phyloP scores from a whole-genome alignment of 37 sponge, comb jelly and placozoan genomes.

The Axinella damicornis region DNA sequence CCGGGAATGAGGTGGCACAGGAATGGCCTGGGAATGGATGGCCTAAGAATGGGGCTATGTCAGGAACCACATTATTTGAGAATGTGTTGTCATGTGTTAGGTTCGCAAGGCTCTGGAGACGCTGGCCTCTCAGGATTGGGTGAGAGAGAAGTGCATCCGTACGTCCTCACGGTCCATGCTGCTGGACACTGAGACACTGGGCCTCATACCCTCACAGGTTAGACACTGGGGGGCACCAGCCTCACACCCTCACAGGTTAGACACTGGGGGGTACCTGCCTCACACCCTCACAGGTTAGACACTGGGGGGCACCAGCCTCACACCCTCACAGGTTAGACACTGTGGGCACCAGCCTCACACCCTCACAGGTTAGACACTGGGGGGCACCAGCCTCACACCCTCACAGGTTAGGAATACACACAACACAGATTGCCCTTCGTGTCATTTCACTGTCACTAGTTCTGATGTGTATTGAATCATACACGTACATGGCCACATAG shows the following conservation, averaged over 20 bases:
- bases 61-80: not conserved
- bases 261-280: not conserved
- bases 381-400: conserved; percentile 71
- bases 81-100: not conserved
- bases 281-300: not conserved
- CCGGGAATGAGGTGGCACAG: too few relatives aligned
- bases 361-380: conserved; percentile 68
- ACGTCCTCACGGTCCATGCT: conserved; percentile 41
- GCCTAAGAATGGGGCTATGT: too few relatives aligned
- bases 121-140: conserved; percentile 81
- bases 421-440: too few relatives aligned
- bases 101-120: conserved; percentile 57
- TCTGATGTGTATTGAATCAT: too few relatives aligned
- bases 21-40: too few relatives aligned
- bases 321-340: conserved; percentile 60
- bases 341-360: conserved; percentile 68
- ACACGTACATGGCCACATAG: too few relatives aligned
- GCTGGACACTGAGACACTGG: conserved; percentile 72
- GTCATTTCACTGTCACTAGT: too few relatives aligned
- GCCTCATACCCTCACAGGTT: conserved; percentile 59
- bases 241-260: not conserved
- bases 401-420: conserved; percentile 37
- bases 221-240: not conserved
- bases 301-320: conserved; percentile 71
- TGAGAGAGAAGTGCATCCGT: conserved; percentile 80